phyloP scores from a whole-genome alignment of 1,140 invertebrate genomes.

The Artemia franciscana region DNA sequence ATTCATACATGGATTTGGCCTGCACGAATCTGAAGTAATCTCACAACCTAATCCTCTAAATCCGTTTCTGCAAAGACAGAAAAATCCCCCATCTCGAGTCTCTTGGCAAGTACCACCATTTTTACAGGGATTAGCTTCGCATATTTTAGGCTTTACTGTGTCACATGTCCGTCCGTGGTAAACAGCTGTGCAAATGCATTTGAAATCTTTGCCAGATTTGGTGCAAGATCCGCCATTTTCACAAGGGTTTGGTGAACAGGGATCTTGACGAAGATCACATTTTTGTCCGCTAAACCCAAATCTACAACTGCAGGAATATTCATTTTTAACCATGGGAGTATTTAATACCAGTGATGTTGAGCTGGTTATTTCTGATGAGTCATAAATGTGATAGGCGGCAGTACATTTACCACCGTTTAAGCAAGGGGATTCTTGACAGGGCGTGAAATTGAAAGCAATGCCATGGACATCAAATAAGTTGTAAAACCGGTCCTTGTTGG shows the following conservation, averaged over 20 bases:
- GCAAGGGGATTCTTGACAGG: conserved; percentile 19
- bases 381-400: conserved; percentile 39
- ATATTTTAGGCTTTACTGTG: conserved; percentile 50
- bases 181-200: conserved; percentile 47
- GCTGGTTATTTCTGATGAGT: conserved; percentile 37
- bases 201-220: conserved; percentile 51
- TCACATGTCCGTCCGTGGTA: conserved; percentile 64
- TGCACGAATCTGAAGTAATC: conserved; percentile 54
- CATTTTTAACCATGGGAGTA: conserved; percentile 45
- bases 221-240: conserved; percentile 51
- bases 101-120: conserved; percentile 74
- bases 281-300: conserved; percentile 48
- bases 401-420: conserved; percentile 31
- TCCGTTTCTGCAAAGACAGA: conserved; percentile 65
- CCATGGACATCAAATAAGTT: conserved; percentile 31
- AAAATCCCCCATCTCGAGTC: conserved; percentile 60
- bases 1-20: conserved; percentile 67
- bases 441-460: conserved; percentile 18
- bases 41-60: conserved; percentile 72
- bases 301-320: conserved; percentile 51
- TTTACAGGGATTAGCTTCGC: conserved; percentile 54
- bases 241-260: conserved; percentile 74
- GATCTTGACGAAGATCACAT: conserved; percentile 64
- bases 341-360: conserved; percentile 53
- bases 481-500: conserved; percentile 34